These are phyloP conservation scores for Alcis repandata DNA, from an alignment of 2,888 invertebrate genomes.

Conservation along the genomic window DNA sequence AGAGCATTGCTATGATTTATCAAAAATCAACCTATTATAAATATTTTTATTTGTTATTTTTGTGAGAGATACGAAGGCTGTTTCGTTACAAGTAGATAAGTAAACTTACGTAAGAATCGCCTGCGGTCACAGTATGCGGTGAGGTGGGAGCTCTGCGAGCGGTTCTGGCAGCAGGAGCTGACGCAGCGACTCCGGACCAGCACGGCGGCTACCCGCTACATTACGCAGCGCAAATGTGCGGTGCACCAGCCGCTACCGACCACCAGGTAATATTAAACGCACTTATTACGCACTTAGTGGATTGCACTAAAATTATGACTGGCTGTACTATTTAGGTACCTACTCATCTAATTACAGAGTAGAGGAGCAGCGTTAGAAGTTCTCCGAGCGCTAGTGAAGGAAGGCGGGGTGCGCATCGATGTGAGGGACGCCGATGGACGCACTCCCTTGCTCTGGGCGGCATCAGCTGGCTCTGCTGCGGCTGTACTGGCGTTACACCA, in stretches of 20 bases:
- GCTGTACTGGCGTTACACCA: constrained; percentile 96
- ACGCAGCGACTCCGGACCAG: constrained; percentile 95
- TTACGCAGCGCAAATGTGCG: constrained; percentile 99
- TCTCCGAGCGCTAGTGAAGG: constrained; percentile 91
- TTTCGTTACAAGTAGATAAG: too few relatives aligned
- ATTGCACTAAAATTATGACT: background rate
- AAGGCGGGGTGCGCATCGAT: constrained; percentile 93
- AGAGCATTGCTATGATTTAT: too few relatives aligned
- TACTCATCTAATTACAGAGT: constrained; percentile 56
- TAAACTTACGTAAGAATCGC: too few relatives aligned
- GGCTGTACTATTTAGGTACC: background rate
- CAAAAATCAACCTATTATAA: too few relatives aligned
- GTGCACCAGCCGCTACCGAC: constrained; percentile 90
- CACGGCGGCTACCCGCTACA: constrained; percentile 98
- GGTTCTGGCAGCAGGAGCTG: constrained; percentile 94
- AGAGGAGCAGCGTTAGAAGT: constrained; percentile 91
- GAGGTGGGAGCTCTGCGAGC: constrained; percentile 95
- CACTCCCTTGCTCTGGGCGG: constrained; percentile 98
- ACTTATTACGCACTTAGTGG: background rate
- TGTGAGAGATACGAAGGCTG: too few relatives aligned
- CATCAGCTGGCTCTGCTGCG: constrained; percentile 97
- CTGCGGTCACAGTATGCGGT: constrained; percentile 91
- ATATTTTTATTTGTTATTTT: too few relatives aligned
- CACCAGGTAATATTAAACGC: constrained; percentile 68
- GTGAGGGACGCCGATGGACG: constrained; percentile 96